These are phyloP conservation scores for Eulemur rufifrons DNA, from an alignment of 2,113 vertebrate species.

Conservation along the genomic window DNA sequence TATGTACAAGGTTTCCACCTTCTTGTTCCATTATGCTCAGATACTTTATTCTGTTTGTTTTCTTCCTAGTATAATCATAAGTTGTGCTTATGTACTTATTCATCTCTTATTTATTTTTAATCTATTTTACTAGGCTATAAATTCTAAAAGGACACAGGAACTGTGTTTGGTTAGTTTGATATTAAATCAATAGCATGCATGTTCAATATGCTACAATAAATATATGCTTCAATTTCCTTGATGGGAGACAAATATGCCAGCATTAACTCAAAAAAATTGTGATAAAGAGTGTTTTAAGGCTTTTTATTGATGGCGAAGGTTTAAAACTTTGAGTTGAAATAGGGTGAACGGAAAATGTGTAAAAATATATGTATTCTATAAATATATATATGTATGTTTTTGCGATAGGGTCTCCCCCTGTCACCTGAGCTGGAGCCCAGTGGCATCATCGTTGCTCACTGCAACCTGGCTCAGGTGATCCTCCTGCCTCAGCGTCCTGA, in stretches of 20 bases:
- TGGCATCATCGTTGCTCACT: too few relatives aligned
- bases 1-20: not conserved
- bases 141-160: constrained; percentile 10
- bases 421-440: too few relatives aligned
- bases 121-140: not conserved
- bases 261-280: not conserved
- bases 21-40: constrained; percentile 11
- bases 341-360: not conserved
- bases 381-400: too few relatives aligned
- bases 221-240: not conserved
- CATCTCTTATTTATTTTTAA: not conserved
- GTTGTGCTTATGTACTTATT: constrained; percentile 2
- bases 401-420: too few relatives aligned
- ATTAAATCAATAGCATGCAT: not conserved
- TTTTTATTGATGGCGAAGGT: not conserved
- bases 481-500: too few relatives aligned
- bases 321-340: constrained; percentile 22
- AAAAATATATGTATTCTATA: too few relatives aligned
- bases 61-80: not conserved
- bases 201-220: not conserved
- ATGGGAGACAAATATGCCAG: not conserved
- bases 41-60: constrained; percentile 7
- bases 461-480: too few relatives aligned
- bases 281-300: not conserved
- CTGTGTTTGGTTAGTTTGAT: not conserved